phyloP scores from a whole-genome alignment of 2,888 invertebrate genomes.

The Iselma pallidipennis region DNA sequence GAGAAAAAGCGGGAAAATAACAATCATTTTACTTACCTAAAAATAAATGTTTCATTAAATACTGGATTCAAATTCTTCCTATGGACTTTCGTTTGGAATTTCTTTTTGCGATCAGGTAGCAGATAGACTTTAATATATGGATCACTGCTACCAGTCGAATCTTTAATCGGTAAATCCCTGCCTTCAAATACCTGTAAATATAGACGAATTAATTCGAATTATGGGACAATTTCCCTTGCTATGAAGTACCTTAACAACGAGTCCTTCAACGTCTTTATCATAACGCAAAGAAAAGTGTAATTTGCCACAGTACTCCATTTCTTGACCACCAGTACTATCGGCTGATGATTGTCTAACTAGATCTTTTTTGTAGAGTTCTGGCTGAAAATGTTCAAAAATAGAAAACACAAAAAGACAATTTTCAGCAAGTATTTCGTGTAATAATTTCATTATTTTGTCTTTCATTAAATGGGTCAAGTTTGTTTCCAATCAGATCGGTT shows the following conservation, averaged over 20 bases:
- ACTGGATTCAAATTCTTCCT: conserved; percentile 79
- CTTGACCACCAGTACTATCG: conserved; percentile 66
- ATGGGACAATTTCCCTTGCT: not conserved
- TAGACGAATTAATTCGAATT: not conserved
- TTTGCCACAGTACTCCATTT: conserved; percentile 77
- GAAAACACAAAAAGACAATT: too few relatives aligned
- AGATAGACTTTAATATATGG: conserved; percentile 87
- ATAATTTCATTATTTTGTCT: too few relatives aligned
- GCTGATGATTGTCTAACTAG: conserved; percentile 73
- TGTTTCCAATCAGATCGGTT: too few relatives aligned
- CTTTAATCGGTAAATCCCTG: conserved; percentile 79
- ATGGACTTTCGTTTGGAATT: conserved; percentile 84
- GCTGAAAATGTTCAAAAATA: conserved; percentile 58
- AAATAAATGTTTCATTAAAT: conserved; percentile 83
- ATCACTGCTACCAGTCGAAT: conserved; percentile 82
- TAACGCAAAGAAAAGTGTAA: conserved; percentile 81
- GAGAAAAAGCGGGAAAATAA: not conserved
- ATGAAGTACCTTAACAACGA: conserved; percentile 71
- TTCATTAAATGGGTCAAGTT: too few relatives aligned
- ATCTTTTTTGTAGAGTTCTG: conserved; percentile 77
- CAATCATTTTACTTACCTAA: conserved; percentile 68
- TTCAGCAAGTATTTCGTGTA: too few relatives aligned
- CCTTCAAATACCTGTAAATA: conserved; percentile 48
- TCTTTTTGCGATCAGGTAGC: conserved; percentile 82
- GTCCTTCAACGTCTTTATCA: conserved; percentile 78